Percentiles rank a stretch among this genome's conserved stretches.
phyloP scores from a whole-genome alignment of 2,113 vertebrate species.

The Scatophagus argus region DNA sequence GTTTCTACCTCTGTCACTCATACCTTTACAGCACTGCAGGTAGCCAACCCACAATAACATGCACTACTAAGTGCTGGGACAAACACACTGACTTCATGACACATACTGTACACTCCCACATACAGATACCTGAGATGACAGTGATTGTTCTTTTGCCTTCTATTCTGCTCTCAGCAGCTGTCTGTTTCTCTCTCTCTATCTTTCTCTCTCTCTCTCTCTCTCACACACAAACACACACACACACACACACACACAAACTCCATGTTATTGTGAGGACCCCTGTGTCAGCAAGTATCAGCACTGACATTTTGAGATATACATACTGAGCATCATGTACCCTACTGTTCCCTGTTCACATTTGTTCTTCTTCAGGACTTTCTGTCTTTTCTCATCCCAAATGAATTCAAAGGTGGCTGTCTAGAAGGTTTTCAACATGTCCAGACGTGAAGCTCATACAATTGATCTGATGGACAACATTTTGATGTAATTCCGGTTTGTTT shows the following conservation, averaged over 20 bases:
- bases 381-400: not conserved
- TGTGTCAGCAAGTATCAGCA: conserved; percentile 27
- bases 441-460: too few species aligned
- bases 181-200: too few species aligned
- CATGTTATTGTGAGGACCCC: conserved; percentile 15
- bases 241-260: too few species aligned
- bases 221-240: too few species aligned
- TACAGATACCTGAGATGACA: conserved; percentile 42
- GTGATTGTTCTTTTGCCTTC: conserved; percentile 44
- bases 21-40: conserved; percentile 57
- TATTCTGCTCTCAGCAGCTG: conserved; percentile 14
- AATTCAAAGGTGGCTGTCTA: too few species aligned
- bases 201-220: too few species aligned
- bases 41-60: conserved; percentile 35
- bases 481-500: too few species aligned
- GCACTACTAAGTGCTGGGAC: not conserved
- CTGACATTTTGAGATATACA: conserved; percentile 40
- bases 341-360: not conserved
- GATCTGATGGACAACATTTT: too few species aligned
- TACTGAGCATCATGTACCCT: not conserved
- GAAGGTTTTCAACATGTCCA: too few species aligned
- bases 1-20: conserved; percentile 66
- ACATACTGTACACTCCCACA: conserved; percentile 17
- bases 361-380: too few species aligned
- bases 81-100: conserved; percentile 8